A percentile compares a stretch with the other conserved stretches of the same genome.
These are phyloP conservation scores for Hydractinia symbiolongicarpus DNA, from an alignment of 30 jellyfish, hydroid and myxozoan genomes.

Conservation along the genomic window DNA sequence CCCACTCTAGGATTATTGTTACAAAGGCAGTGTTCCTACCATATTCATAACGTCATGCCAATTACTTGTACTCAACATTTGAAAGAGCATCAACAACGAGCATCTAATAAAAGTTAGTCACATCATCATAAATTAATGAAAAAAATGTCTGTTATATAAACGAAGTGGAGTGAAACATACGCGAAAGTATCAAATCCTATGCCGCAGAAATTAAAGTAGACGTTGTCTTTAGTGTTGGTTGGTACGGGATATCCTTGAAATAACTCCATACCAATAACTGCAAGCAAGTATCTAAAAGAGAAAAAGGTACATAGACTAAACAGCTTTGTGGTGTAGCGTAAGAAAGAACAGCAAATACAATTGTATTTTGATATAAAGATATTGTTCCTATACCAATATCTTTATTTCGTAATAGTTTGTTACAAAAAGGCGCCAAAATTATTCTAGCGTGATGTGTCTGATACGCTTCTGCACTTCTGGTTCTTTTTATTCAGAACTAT, in stretches of 20 bases:
- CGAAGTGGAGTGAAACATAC: constrained; percentile 5
- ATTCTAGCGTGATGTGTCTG: too few species aligned
- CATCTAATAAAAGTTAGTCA: constrained; percentile 32
- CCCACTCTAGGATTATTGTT: too few species aligned
- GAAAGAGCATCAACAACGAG: constrained; percentile 61
- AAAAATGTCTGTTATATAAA: too few species aligned
- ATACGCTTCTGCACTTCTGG: too few species aligned
- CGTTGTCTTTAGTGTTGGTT: background rate
- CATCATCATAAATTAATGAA: too few species aligned
- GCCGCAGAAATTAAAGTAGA: constrained; percentile 55
- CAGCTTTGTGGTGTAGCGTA: too few species aligned
- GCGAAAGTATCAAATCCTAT: constrained; percentile 61
- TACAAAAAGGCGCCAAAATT: too few species aligned
- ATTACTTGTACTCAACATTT: constrained; percentile 63
- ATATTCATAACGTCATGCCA: constrained; percentile 81
- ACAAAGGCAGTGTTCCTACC: constrained; percentile 11
- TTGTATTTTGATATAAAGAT: too few species aligned
- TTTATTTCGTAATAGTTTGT: too few species aligned
- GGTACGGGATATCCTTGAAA: constrained; percentile 42
- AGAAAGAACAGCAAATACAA: too few species aligned
- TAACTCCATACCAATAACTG: constrained; percentile 67
- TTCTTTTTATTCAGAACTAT: too few species aligned
- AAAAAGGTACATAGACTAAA: background rate
- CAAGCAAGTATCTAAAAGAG: constrained; percentile 43
- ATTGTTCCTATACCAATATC: too few species aligned